Base-by-base conservation (phyloP, 2,113 vertebrate species). In the Leucopsar rothschildi region DNA sequence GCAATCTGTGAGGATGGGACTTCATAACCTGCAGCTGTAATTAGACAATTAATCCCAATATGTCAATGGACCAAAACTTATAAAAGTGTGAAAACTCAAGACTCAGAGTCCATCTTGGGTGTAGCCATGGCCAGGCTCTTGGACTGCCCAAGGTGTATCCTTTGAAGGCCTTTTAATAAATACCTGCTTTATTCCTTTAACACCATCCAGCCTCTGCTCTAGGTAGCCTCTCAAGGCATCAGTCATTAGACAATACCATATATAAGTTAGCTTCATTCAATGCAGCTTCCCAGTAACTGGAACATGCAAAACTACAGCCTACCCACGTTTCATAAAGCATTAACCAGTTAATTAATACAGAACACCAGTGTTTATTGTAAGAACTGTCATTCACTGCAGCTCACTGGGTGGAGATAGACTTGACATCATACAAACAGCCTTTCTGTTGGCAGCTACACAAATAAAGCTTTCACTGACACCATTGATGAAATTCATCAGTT, bases 21-120 rank as follows among this genome's bases (percentile, higher is more conserved):
- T 27, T 5, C 24, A 68, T 15, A 35, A 27, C 33, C 17, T 49
- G 65, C 11, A 49, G 24, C 44, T 68, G 65, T 19, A 47, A 35
- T 20, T 35, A 9, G 12, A 20, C 31, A 66, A 25, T 66, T 47
- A 66, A 47, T 12, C 33, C 33, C 11, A 68, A 47, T 27, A 35
- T 35, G 33, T 15, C 7, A 49, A 68, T 27, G 33, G 65, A 49
- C 24, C 33, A 68, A 35, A 68, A 28, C 24, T 35, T 35, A 27
- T 15, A 35, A 28, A 68, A 47, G 24, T 68, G 44, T 15, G 16
- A 68, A 49, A 28, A 68, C 8, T 49, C 5, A 0, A 49, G 24
- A 47, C 24, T 10, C 6, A 1, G 9, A 0, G 1, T 68, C 12
- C 17, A 20, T 35, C 45, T 68, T 27, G 24, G 17, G 33, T 68